These are phyloP conservation scores for Cheirogaleus major DNA, from an alignment of 2,797 vertebrate genomes.

Conservation along the genomic window DNA sequence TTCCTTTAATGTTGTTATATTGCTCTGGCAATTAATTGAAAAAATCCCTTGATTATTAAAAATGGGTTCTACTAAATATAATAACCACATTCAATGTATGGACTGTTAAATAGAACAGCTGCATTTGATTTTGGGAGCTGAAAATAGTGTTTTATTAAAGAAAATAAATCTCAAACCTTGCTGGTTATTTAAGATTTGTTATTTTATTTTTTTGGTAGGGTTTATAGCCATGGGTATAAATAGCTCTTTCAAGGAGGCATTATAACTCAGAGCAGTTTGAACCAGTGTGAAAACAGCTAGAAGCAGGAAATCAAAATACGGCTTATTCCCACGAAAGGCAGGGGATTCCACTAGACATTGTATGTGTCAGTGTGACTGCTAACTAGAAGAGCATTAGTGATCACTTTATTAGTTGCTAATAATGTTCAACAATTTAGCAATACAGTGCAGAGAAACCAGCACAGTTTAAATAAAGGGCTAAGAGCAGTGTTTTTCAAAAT, in stretches of 20 bases:
- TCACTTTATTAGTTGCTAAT: background rate
- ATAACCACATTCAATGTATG: background rate
- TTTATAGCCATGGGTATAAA: background rate
- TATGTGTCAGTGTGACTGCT: background rate
- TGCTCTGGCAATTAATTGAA: background rate
- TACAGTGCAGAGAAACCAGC: background rate
- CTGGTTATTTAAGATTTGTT: background rate
- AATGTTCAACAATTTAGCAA: background rate
- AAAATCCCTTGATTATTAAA: background rate
- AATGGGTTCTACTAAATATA: background rate
- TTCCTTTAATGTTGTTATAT: conserved; percentile 5
- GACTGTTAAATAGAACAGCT: background rate
- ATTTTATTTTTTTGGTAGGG: background rate
- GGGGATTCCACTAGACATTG: background rate
- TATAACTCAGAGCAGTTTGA: conserved; percentile 19
- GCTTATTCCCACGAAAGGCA: background rate
- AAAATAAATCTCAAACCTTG: background rate
- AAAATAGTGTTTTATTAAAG: conserved; percentile 8
- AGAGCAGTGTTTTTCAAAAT: background rate
- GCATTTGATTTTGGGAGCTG: background rate
- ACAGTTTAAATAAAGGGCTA: background rate
- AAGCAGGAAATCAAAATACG: conserved; percentile 17
- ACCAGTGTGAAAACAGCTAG: background rate
- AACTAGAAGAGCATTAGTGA: background rate
- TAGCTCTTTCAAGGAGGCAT: background rate